Evolutionary conservation across 2,797 vertebrate genomes (phyloP).

Genomic region (Alcedo atthis): DNA sequence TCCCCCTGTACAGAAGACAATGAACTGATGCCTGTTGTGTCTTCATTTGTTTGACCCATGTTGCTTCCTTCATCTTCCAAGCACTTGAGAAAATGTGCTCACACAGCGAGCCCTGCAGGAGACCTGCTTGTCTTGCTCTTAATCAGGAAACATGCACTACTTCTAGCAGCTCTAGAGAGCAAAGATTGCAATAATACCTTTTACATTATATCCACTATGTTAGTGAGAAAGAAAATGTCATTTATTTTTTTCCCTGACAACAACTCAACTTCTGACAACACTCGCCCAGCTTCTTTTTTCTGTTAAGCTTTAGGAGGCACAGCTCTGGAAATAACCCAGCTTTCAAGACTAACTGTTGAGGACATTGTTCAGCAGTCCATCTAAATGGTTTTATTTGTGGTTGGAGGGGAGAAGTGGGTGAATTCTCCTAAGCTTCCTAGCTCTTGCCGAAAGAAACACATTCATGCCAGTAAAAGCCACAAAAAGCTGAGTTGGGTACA

Average conservation of each 20-base stretch:
- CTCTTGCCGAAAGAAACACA: neutral
- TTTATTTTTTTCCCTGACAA: neutral
- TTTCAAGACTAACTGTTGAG: neutral
- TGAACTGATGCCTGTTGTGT: accelerated
- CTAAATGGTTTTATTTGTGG: neutral
- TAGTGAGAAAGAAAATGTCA: neutral
- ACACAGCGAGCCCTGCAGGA: neutral
- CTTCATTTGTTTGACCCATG: neutral
- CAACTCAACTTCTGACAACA: neutral
- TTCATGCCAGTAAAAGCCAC: neutral
- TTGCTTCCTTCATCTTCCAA: neutral
- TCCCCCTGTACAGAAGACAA: neutral
- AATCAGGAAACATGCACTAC: neutral
- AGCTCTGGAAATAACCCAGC: neutral
- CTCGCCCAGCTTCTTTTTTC: neutral
- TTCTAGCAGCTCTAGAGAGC: neutral
- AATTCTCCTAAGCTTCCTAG: neutral
- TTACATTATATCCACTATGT: neutral
- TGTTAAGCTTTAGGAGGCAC: neutral
- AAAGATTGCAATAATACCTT: neutral
- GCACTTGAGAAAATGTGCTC: neutral
- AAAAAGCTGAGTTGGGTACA: accelerated
- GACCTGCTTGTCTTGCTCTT: neutral
- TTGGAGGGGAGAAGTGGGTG: neutral
- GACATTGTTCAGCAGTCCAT: neutral